phyloP scores from a whole-genome alignment of 2,113 vertebrate genomes.

The Peromyscus californicus region DNA sequence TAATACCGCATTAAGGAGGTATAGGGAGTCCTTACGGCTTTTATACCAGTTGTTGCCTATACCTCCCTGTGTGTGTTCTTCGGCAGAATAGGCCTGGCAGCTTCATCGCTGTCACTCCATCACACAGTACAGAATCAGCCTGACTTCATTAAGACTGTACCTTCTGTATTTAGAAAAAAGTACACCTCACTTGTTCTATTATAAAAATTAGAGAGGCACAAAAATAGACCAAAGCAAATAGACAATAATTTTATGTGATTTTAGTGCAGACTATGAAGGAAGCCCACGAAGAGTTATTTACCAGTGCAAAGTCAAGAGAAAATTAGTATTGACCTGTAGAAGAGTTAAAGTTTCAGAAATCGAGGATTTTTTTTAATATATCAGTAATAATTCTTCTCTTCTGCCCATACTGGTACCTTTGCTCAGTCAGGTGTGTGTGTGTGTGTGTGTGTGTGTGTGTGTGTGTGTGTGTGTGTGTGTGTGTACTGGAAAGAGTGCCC shows the following conservation, averaged over 20 bases:
- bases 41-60: constrained; percentile 81
- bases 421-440: background rate
- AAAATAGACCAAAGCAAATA: constrained; percentile 11
- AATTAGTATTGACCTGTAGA: constrained; percentile 9
- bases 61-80: constrained; percentile 83
- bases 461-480: background rate
- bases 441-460: background rate
- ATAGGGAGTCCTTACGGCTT: constrained; percentile 78
- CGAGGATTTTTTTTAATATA: background rate
- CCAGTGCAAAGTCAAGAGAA: constrained; percentile 36
- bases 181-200: constrained; percentile 77
- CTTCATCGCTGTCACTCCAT: constrained; percentile 84
- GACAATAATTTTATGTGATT: constrained; percentile 36
- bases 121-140: constrained; percentile 76
- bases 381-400: background rate
- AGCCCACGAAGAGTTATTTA: background rate
- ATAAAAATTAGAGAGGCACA: constrained; percentile 47
- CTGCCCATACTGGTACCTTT: background rate
- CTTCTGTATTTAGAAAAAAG: constrained; percentile 81
- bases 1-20: constrained; percentile 75
- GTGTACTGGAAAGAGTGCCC: background rate
- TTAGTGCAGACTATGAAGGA: background rate
- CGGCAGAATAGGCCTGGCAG: constrained; percentile 85
- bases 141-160: constrained; percentile 83
- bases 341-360: constrained; percentile 12